Conservation (phyloP, 2,113 vertebrate species). For the Gymnogyps californianus region DNA sequence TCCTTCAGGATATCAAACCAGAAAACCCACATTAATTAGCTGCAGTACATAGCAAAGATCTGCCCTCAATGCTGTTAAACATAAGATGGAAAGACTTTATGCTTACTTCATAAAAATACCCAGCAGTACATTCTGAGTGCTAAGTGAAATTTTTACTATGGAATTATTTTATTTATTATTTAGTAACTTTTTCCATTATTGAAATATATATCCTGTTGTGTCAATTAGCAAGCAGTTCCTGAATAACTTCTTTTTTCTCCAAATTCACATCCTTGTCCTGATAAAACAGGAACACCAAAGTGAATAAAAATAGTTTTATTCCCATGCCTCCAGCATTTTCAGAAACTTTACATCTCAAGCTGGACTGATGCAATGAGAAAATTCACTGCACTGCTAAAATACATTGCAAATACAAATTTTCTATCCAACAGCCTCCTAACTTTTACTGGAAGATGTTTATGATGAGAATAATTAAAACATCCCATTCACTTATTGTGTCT, state of each 20-base stretch:
- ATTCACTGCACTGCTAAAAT: background rate
- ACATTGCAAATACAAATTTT: background rate
- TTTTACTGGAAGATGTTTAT: background rate
- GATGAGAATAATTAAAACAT: background rate
- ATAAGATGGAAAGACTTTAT: background rate
- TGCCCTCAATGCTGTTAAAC: background rate
- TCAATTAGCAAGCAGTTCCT: background rate
- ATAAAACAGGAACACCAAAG: background rate
- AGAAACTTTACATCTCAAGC: background rate
- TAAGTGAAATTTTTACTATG: background rate
- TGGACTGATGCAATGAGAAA: background rate
- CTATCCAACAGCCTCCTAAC: background rate
- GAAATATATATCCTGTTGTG: background rate
- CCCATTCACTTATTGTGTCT: background rate
- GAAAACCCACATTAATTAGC: background rate
- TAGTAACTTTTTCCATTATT: background rate
- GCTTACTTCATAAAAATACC: background rate
- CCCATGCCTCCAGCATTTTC: background rate
- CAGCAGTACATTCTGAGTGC: background rate
- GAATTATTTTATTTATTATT: background rate
- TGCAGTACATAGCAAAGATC: background rate
- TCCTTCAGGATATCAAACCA: background rate
- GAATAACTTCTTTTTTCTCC: background rate
- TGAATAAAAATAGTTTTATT: background rate
- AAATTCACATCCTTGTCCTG: background rate